phyloP scores from a whole-genome alignment of 2,797 vertebrate species.

The Fundulus diaphanus region DNA sequence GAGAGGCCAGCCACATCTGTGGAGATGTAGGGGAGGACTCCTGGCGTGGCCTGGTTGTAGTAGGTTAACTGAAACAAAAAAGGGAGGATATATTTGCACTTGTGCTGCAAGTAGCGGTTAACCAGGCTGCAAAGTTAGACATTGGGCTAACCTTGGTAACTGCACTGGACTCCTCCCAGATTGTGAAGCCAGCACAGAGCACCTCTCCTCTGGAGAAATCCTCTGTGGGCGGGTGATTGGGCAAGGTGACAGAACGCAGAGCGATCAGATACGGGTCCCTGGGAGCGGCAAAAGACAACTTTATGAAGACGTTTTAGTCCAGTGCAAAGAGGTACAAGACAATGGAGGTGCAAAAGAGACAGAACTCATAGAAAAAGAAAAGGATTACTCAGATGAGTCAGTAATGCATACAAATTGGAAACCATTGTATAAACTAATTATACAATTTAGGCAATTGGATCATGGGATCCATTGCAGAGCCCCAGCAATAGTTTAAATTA shows the following conservation, averaged over 20 bases:
- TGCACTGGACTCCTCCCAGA: constrained; percentile 85
- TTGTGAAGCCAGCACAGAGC: constrained; percentile 92
- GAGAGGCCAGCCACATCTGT: constrained; percentile 92
- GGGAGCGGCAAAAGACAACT: constrained; percentile 34
- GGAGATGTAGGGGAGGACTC: constrained; percentile 90
- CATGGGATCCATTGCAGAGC: not conserved
- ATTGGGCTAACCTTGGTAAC: constrained; percentile 85
- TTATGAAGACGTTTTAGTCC: constrained; percentile 14
- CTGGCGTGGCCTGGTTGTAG: constrained; percentile 93
- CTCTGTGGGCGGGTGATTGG: constrained; percentile 80
- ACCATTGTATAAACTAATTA: too few relatives aligned
- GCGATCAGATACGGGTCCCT: constrained; percentile 96
- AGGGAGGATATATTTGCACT: not conserved
- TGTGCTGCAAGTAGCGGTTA: not conserved
- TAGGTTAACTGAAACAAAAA: constrained; percentile 87
- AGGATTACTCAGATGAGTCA: not conserved
- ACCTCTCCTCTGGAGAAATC: constrained; percentile 89
- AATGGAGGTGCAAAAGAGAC: not conserved
- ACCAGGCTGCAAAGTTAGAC: not conserved
- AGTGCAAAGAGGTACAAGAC: not conserved
- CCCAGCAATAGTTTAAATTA: not conserved
- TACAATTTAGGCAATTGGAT: too few relatives aligned
- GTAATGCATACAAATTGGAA: too few relatives aligned
- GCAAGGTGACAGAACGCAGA: constrained; percentile 91
- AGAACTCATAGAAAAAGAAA: not conserved